phyloP scores from a whole-genome alignment of 1,140 invertebrate genomes.

The Bathynomus jamesi region DNA sequence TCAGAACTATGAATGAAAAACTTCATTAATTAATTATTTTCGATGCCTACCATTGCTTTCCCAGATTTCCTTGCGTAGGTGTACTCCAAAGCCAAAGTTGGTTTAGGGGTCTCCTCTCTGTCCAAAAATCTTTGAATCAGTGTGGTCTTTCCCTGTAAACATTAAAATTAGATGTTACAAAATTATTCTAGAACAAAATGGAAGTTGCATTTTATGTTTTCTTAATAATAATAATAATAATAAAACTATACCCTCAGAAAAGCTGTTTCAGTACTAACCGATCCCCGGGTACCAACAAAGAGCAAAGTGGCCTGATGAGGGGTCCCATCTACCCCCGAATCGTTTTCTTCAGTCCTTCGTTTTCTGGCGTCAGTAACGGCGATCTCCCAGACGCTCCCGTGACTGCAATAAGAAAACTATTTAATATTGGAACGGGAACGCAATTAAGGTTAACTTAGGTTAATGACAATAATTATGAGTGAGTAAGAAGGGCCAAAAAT shows the following conservation, averaged over 20 bases:
- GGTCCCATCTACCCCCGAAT: background rate
- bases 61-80: constrained; percentile 69
- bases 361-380: background rate
- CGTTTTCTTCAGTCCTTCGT: background rate
- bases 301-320: background rate
- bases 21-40: too few relatives aligned
- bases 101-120: constrained; percentile 63
- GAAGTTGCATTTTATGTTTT: background rate
- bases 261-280: too few relatives aligned
- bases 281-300: background rate
- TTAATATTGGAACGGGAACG: too few relatives aligned
- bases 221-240: background rate
- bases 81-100: constrained; percentile 77
- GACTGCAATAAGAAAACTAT: background rate
- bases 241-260: background rate
- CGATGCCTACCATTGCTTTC: constrained; percentile 59
- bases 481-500: too few relatives aligned
- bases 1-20: too few relatives aligned
- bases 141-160: constrained; percentile 68
- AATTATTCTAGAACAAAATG: background rate
- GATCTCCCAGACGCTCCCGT: background rate
- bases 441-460: too few relatives aligned
- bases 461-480: too few relatives aligned
- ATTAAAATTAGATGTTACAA: background rate
- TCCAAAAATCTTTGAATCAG: constrained; percentile 73